phyloP scores from a whole-genome alignment of 2,888 invertebrate genomes.

The Hyles lineata region DNA sequence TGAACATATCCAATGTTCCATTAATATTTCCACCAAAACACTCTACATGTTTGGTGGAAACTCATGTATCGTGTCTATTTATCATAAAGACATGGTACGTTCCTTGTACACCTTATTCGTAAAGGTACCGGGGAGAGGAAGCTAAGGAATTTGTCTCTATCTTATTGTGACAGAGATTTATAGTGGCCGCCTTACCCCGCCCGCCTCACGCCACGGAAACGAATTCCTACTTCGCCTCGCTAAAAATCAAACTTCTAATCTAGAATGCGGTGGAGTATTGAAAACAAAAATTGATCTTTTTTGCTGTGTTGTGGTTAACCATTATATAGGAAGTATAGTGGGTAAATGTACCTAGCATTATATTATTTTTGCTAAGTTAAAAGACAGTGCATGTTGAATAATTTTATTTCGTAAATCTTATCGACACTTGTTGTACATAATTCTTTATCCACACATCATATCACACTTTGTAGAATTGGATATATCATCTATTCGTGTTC shows the following conservation, averaged over 20 bases:
- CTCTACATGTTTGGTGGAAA: conserved; percentile 14
- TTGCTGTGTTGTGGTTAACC: background rate
- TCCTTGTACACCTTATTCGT: conserved; percentile 15
- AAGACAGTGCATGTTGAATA: too few relatives aligned
- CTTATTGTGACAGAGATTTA: conserved; percentile 68
- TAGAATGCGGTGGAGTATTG: background rate
- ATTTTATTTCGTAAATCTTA: too few relatives aligned
- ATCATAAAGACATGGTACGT: conserved; percentile 17
- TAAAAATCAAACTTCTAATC: conserved; percentile 6
- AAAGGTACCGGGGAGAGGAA: conserved; percentile 39
- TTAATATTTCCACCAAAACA: conserved; percentile 16
- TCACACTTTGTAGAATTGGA: too few relatives aligned
- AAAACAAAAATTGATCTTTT: background rate
- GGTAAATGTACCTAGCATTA: background rate
- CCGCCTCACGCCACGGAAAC: conserved; percentile 40
- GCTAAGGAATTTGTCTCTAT: conserved; percentile 63
- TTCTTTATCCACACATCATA: too few relatives aligned
- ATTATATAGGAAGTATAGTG: background rate
- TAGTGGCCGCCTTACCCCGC: conserved; percentile 49
- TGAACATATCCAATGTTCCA: background rate
- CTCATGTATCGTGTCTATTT: conserved; percentile 13
- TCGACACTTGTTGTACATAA: too few relatives aligned
- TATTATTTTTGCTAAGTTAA: too few relatives aligned
- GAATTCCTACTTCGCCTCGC: conserved; percentile 17
- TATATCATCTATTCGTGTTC: too few relatives aligned